phyloP scores from a whole-genome alignment of 2,888 invertebrate genomes.

The Pristionchus mayeri region DNA sequence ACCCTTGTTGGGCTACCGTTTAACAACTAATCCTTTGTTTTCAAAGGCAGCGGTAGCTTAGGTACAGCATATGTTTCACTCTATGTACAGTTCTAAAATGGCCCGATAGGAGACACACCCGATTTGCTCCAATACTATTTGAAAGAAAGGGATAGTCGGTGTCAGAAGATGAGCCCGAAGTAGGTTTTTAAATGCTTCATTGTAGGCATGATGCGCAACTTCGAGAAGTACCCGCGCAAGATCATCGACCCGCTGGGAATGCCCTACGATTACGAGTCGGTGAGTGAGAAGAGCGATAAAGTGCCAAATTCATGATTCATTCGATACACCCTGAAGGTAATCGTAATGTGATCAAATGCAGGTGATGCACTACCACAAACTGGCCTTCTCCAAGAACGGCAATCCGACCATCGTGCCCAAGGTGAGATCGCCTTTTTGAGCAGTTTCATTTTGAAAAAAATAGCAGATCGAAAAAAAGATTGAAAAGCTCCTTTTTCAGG shows the following conservation, averaged over 20 bases:
- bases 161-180: no score
- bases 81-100: background rate
- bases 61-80: no score
- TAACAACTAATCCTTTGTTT: no score
- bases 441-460: background rate
- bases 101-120: background rate
- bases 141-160: no score
- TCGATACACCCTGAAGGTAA: no score
- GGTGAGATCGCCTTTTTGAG: slow-evolving; percentile 44
- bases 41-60: no score
- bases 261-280: slow-evolving; percentile 84
- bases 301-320: no score
- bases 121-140: background rate
- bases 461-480: slow-evolving; percentile 77
- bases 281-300: no score
- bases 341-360: no score
- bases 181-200: slow-evolving; percentile 14
- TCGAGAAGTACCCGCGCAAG: slow-evolving; percentile 78
- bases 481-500: slow-evolving; percentile 29
- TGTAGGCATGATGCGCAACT: slow-evolving; percentile 79
- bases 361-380: slow-evolving; percentile 84
- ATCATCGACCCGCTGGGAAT: slow-evolving; percentile 79
- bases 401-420: slow-evolving; percentile 79
- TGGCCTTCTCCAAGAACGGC: slow-evolving; percentile 79
- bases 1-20: no score